Base-by-base conservation (phyloP, 2,113 vertebrate species). In the Sinocyclocheilus maitianheensis region DNA sequence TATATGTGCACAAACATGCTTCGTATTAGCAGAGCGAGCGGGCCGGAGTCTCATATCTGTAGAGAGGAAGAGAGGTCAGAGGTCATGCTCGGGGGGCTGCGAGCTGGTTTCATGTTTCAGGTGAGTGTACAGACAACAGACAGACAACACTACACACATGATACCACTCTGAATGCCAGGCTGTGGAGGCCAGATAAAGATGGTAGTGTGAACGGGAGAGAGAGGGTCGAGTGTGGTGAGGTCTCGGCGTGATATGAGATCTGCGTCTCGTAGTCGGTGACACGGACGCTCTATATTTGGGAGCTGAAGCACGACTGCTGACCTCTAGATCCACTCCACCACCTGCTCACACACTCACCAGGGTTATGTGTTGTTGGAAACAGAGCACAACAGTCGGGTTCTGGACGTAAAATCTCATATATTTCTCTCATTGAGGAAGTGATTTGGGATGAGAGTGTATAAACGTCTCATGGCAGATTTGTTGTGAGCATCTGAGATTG, bases 231-330 rank as follows among this genome's bases (percentile, higher is more conserved):
- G 10, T 55, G 63, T 69, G 65, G 40, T 16, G 22, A 62, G 58
- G 8, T 62, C 48, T 77, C 46, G 0, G 24, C 18, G 6, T 74
- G 81, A 83, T 60, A 83, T 53, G 65, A 83, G 81, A 83, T 83
- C 81, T 40, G 69, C 67, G 58, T 83, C 67, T 72, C 51, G 7
- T 6, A 74, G 65, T 40, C 65, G 3, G 67, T 83, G 81, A 83
- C 81, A 83, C 3, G 51, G 69, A 74, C 20, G 67, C 81, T 83
- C 81, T 83, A 74, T 83, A 58, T 83, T 83, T 83, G 81, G 81
- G 81, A 83, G 67, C 81, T 83, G 67, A 83, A 83, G 81, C 81
- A 72, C 67, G 81, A 83, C 63, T 72, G 46, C 48, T 83, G 81
- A 83, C 81, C 81, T 10, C 65, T 34, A 83, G 81, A 83, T 71